Percentiles rank a stretch among this genome's conserved stretches.
Evolutionary conservation across 2,113 vertebrate species (phyloP).

Genomic region (Romanogobio albipinnatus): DNA sequence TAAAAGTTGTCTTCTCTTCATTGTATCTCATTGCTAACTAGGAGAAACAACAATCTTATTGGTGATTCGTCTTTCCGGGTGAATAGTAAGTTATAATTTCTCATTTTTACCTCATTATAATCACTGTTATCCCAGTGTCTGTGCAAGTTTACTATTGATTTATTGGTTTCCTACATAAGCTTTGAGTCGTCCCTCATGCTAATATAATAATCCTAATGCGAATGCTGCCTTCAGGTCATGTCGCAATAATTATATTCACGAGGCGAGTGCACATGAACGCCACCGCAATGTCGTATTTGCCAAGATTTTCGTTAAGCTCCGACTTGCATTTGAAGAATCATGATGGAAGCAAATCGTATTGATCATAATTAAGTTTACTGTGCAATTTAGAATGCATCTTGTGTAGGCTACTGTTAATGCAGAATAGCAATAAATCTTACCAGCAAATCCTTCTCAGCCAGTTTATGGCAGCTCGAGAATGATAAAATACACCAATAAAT

Average conservation of each 20-base stretch:
- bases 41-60: not conserved
- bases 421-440: slow-evolving; percentile 1
- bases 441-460: not conserved
- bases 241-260: slow-evolving; percentile 9
- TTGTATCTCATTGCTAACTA: not conserved
- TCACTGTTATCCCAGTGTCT: slow-evolving; percentile 17
- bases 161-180: slow-evolving; percentile 1
- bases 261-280: not conserved
- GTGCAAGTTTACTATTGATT: slow-evolving; percentile 11
- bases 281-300: not conserved
- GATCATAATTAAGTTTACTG: slow-evolving; percentile 22
- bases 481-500: slow-evolving; percentile 24
- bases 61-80: not conserved
- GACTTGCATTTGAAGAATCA: not conserved
- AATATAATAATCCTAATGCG: slow-evolving; percentile 29
- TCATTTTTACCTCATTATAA: slow-evolving; percentile 12
- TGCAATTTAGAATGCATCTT: not conserved
- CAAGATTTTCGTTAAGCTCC: not conserved
- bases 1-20: not conserved
- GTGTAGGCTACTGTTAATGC: not conserved
- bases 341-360: not conserved
- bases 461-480: not conserved
- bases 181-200: not conserved
- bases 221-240: slow-evolving; percentile 6
- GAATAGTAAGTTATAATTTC: not conserved